Conservation (phyloP, 64 coral and sea anemone genomes). For the Pocillopora verrucosa region DNA sequence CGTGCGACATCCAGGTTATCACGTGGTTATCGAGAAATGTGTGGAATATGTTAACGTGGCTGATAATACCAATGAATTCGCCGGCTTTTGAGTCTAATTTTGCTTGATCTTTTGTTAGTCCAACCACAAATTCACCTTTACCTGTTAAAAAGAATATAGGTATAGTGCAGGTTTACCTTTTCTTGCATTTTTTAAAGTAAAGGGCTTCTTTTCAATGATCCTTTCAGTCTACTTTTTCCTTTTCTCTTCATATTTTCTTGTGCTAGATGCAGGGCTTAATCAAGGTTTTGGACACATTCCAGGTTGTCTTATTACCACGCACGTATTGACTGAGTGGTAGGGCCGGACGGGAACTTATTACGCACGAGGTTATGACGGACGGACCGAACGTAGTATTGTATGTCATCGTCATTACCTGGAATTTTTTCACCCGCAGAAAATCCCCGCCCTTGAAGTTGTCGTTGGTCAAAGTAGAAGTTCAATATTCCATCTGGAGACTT, state of each 20-base stretch:
- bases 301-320: too few species aligned
- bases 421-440: constrained; percentile 39
- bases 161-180: not conserved
- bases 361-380: too few species aligned
- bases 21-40: not conserved
- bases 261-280: too few species aligned
- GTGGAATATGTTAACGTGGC: constrained; percentile 31
- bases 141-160: constrained; percentile 4
- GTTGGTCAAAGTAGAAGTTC: not conserved
- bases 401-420: constrained; percentile 10
- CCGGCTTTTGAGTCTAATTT: constrained; percentile 4
- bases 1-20: constrained; percentile 20
- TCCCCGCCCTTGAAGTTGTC: not conserved
- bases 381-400: too few species aligned
- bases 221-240: too few species aligned
- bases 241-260: too few species aligned
- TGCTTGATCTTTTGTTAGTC: constrained; percentile 20
- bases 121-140: constrained; percentile 51
- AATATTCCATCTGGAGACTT: not conserved
- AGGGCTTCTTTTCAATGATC: not conserved
- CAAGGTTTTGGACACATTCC: too few species aligned
- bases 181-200: not conserved
- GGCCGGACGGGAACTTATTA: too few species aligned
- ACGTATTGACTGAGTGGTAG: too few species aligned
- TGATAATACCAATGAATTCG: constrained; percentile 50